Evolutionary conservation across 2,888 invertebrate species (phyloP).

Genomic region (Tetheella fluctuosa): DNA sequence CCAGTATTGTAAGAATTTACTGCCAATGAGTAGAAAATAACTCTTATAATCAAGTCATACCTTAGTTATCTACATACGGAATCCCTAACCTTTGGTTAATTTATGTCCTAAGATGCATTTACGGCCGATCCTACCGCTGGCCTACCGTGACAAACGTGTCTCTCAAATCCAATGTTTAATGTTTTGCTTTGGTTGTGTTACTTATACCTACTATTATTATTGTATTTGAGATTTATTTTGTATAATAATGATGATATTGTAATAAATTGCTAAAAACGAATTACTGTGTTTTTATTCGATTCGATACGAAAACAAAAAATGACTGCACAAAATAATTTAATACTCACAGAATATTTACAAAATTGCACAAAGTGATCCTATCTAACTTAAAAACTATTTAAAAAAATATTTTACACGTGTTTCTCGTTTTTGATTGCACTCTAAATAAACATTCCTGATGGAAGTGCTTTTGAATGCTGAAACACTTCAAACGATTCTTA

Average conservation of each 20-base stretch:
- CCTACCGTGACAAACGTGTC: conserved; percentile 64
- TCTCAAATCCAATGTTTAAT: conserved; percentile 80
- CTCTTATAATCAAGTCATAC: conserved; percentile 65
- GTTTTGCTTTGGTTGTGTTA: conserved; percentile 84
- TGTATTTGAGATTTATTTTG: conserved; percentile 84
- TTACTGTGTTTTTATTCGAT: neutral
- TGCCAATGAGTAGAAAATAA: conserved; percentile 71
- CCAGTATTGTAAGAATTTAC: conserved; percentile 62
- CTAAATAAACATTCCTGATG: conserved; percentile 53
- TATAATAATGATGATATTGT: conserved; percentile 78
- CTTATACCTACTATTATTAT: conserved; percentile 79
- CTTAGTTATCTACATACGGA: conserved; percentile 46
- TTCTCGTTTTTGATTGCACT: conserved; percentile 37
- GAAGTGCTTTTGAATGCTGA: conserved; percentile 52
- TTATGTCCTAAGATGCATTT: conserved; percentile 70
- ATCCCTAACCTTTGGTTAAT: conserved; percentile 55
- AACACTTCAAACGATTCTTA: conserved; percentile 46
- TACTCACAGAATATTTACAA: conserved; percentile 68
- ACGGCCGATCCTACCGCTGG: conserved; percentile 57
- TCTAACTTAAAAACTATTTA: conserved; percentile 40
- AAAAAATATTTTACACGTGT: conserved; percentile 20
- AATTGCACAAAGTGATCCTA: conserved; percentile 79
- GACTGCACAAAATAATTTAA: conserved; percentile 29
- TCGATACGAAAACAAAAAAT: neutral
- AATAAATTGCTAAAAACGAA: conserved; percentile 79